These are phyloP conservation scores for Drosophila ficusphila DNA, from an alignment of 1,140 invertebrate genomes.

Conservation along the genomic window DNA sequence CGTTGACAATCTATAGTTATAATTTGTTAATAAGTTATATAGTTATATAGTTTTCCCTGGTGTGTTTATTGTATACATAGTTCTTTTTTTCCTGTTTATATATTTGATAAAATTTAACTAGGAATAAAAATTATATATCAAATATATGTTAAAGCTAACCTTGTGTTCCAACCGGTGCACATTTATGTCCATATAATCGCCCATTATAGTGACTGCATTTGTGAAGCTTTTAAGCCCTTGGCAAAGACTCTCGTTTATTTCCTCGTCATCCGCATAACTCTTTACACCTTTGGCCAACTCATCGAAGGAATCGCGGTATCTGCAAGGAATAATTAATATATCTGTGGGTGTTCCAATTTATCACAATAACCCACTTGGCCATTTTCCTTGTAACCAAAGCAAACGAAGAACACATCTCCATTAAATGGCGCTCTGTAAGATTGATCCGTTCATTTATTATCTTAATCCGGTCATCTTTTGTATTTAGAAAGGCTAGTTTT, in stretches of 20 bases:
- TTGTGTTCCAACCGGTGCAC: conserved; percentile 89
- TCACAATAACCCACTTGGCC: conserved; percentile 86
- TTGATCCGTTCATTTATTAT: conserved; percentile 89
- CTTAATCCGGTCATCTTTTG: conserved; percentile 81
- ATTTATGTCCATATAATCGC: conserved; percentile 89
- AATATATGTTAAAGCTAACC: conserved; percentile 79
- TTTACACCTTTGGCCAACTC: conserved; percentile 88
- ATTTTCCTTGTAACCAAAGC: conserved; percentile 88
- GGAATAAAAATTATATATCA: background rate
- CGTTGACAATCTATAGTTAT: conserved; percentile 72
- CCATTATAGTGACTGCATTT: conserved; percentile 87
- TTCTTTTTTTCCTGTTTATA: no score
- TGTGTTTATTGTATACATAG: no score
- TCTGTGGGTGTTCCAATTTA: background rate
- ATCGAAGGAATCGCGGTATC: conserved; percentile 89
- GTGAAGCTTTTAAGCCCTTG: conserved; percentile 87
- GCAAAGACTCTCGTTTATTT: conserved; percentile 88
- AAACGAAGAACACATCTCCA: conserved; percentile 88
- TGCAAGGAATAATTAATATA: conserved; percentile 49
- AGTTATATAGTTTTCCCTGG: no score
- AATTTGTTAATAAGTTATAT: no score
- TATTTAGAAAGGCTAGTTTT: conserved; percentile 72
- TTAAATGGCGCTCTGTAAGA: conserved; percentile 88
- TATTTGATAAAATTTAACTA: background rate
- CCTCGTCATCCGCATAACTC: conserved; percentile 88